Evolutionary conservation across 2,113 vertebrate species (phyloP).

Genomic region (Willisornis vidua): DNA sequence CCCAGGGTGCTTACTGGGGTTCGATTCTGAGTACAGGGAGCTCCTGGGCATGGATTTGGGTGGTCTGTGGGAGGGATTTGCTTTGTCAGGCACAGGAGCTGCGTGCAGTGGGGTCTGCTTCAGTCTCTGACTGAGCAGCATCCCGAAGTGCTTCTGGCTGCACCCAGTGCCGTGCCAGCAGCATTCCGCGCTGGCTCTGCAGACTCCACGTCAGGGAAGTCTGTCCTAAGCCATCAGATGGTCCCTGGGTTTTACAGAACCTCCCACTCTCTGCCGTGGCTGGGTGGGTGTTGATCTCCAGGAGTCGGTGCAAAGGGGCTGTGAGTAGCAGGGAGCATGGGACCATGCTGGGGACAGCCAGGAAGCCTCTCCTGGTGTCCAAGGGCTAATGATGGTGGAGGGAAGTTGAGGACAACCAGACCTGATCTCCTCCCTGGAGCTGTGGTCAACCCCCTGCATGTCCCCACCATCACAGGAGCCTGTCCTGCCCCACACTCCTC

Average conservation of each 20-base stretch:
- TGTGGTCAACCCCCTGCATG: fast-evolving
- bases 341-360: neutral
- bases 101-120: fast-evolving
- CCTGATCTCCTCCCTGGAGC: neutral
- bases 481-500: neutral
- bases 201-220: neutral
- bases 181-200: neutral
- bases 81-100: neutral
- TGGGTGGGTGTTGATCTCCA: neutral
- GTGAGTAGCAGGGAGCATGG: neutral
- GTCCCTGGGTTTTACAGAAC: neutral
- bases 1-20: neutral
- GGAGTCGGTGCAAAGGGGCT: neutral
- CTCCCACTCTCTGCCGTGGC: neutral
- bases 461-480: neutral
- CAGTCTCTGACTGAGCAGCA: neutral
- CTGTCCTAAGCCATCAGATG: neutral
- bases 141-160: neutral
- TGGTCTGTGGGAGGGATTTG: neutral
- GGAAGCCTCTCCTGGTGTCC: neutral
- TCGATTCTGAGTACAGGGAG: no score
- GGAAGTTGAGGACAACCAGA: neutral
- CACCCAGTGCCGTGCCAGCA: neutral
- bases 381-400: neutral
- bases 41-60: neutral